A percentile compares a stretch with the other conserved stretches of the same genome.
These are phyloP conservation scores for Caenorhabditis sulstoni DNA, from an alignment of 2,888 invertebrate genomes.

Conservation along the genomic window DNA sequence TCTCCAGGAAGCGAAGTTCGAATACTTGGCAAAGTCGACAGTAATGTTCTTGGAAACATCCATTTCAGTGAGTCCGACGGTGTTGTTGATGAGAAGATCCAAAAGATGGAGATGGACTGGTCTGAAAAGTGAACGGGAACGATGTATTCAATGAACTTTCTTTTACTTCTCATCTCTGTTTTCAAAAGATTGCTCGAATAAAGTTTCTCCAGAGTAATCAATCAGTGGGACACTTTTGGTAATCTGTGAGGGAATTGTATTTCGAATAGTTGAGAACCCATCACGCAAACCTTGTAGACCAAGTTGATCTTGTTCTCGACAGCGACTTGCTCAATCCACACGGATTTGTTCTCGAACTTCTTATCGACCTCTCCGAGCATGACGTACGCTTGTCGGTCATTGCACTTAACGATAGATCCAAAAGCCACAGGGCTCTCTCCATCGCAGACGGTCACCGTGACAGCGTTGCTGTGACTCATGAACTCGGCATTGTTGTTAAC, in stretches of 20 bases:
- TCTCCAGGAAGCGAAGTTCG: conserved; percentile 71
- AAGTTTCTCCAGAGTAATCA: conserved; percentile 61
- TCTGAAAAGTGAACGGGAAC: too few relatives aligned
- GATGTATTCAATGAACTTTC: background rate
- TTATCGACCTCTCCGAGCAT: conserved; percentile 72
- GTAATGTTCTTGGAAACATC: conserved; percentile 74
- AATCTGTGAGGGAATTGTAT: conserved; percentile 26
- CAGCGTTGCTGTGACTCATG: conserved; percentile 63
- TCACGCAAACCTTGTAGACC: conserved; percentile 65
- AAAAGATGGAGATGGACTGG: conserved; percentile 63
- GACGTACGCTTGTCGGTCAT: conserved; percentile 74
- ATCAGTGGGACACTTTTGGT: conserved; percentile 50
- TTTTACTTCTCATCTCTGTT: conserved; percentile 61
- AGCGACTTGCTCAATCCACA: conserved; percentile 68
- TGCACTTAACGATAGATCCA: conserved; percentile 72
- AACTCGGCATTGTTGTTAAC: conserved; percentile 77
- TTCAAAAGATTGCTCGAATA: conserved; percentile 61
- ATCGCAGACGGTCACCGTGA: conserved; percentile 71
- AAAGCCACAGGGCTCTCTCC: conserved; percentile 72
- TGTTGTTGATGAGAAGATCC: conserved; percentile 65
- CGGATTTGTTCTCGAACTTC: conserved; percentile 68
- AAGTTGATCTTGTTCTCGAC: conserved; percentile 58
- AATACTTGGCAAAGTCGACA: conserved; percentile 71
- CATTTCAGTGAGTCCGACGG: conserved; percentile 67
- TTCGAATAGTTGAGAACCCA: too few relatives aligned